Percentiles rank a stretch among this genome's conserved stretches.
Evolutionary conservation across 1,140 invertebrate species (phyloP).

Genomic region (Galendromus occidentalis): DNA sequence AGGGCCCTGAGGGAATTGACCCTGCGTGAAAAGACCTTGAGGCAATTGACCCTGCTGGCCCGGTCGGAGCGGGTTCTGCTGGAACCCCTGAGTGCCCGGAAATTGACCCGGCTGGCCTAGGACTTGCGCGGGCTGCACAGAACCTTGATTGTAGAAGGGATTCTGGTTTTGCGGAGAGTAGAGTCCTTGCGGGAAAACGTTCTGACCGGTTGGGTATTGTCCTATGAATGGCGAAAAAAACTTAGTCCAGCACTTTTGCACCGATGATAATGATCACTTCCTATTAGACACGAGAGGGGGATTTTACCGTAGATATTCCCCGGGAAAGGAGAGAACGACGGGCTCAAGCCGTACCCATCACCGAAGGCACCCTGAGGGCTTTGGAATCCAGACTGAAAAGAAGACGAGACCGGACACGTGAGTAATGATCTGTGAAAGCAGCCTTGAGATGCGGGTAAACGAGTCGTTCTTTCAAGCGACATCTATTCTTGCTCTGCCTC

Average conservation of each 20-base stretch:
- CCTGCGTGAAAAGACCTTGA: not conserved
- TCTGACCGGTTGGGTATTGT: not conserved
- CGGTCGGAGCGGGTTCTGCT: not conserved
- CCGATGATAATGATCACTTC: not conserved
- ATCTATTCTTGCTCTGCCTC: not conserved
- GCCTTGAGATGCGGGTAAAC: not conserved
- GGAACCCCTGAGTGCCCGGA: not conserved
- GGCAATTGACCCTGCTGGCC: not conserved
- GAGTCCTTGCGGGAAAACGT: not conserved
- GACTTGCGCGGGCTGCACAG: not conserved
- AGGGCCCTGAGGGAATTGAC: not conserved
- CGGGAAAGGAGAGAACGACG: not conserved
- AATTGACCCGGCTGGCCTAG: not conserved
- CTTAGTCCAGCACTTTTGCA: not conserved
- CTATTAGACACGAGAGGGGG: not conserved
- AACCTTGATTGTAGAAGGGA: not conserved
- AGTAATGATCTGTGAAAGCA: not conserved
- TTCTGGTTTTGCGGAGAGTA: not conserved
- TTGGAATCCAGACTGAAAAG: not conserved
- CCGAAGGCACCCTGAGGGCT: not conserved
- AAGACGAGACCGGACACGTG: not conserved
- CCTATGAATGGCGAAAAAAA: not conserved
- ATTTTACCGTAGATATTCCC: not conserved
- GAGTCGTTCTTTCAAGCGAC: not conserved
- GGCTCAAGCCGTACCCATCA: not conserved